Conservation (phyloP, 1,140 invertebrate genomes). For the Halyomorpha halys region DNA sequence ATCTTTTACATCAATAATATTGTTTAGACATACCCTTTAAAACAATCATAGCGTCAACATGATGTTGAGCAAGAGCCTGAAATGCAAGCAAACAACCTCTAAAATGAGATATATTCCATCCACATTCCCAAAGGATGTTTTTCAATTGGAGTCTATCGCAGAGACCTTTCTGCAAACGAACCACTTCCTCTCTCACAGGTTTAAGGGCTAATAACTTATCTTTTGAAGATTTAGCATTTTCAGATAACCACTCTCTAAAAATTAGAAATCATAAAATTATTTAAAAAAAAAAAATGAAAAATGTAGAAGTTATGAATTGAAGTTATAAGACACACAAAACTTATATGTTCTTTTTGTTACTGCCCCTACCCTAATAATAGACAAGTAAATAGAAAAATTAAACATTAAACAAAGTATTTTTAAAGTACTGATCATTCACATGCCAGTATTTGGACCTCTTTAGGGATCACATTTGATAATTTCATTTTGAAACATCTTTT, state of each 20-base stretch:
- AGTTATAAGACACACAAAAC: too few species aligned
- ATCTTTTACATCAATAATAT: too few species aligned
- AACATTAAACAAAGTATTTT: too few species aligned
- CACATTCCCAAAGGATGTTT: conserved; percentile 63
- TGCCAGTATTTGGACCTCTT: too few species aligned
- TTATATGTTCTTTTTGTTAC: too few species aligned
- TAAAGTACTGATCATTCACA: too few species aligned
- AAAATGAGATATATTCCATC: conserved; percentile 80
- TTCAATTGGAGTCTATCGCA: conserved; percentile 44
- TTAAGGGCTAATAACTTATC: conserved; percentile 44
- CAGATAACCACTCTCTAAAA: conserved; percentile 50
- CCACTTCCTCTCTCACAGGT: conserved; percentile 54
- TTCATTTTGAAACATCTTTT: too few species aligned
- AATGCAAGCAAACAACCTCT: conserved; percentile 71
- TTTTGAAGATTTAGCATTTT: conserved; percentile 50
- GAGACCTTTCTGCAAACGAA: conserved; percentile 47
- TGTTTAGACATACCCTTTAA: conserved; percentile 43
- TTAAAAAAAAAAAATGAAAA: too few species aligned
- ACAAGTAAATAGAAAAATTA: too few species aligned
- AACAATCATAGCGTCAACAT: conserved; percentile 53
- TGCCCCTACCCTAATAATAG: too few species aligned
- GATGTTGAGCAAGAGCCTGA: conserved; percentile 55
- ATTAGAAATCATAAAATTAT: background rate
- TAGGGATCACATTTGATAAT: too few species aligned
- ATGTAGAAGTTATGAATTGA: too few species aligned